Base-by-base conservation (phyloP, 2,888 invertebrate species). In the Dusona sp. region DNA sequence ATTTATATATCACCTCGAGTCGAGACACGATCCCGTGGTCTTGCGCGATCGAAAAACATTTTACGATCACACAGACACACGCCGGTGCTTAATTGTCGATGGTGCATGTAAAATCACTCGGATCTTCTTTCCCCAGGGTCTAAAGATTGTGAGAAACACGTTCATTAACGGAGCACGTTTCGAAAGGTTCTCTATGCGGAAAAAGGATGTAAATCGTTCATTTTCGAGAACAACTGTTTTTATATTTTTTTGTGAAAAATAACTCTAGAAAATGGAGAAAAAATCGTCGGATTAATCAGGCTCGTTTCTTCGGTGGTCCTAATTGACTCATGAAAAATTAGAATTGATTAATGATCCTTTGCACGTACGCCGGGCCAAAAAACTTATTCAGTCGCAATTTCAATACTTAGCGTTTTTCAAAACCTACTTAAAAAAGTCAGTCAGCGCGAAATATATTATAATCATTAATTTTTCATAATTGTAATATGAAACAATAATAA, bases 21-120 rank as follows among this genome's bases (percentile, higher is more conserved):
- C 65, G 13, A 80, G 51, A 75, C 48, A 72, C 70, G 51, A 74
- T 84, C 73, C 74, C 61, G 48, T 36, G 77, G 22, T n/a, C 29
- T 33, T 42, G 45, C 33, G 54, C 54, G 51, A 77, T 42, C 64
- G 64, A 45, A 36, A 61, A 19, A 16, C 29, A 45, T 61, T 57
- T 70, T 54, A 61, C 72, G 65, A 72, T 84, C 65, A n/a, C n/a
- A n/a, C 74, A 13, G 22, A 45, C 25, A 42, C 45, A 68, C 33
- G 19, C 25, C 3, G 22, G 45, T n/a, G 64, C 22, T 42, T 22
- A 51, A 77, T 48, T 51, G 51, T 16, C 48, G 65, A 25, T 64
- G 22, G 13, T 67, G 64, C 22, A 22, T 3, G 29, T 54, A 16
- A 1, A 22, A 64, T 42, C 4, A 25, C 61, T 45, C 16, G 45